These are phyloP conservation scores for Semaprochilodus insignis DNA, from an alignment of 2,797 vertebrate species.

Conservation along the genomic window DNA sequence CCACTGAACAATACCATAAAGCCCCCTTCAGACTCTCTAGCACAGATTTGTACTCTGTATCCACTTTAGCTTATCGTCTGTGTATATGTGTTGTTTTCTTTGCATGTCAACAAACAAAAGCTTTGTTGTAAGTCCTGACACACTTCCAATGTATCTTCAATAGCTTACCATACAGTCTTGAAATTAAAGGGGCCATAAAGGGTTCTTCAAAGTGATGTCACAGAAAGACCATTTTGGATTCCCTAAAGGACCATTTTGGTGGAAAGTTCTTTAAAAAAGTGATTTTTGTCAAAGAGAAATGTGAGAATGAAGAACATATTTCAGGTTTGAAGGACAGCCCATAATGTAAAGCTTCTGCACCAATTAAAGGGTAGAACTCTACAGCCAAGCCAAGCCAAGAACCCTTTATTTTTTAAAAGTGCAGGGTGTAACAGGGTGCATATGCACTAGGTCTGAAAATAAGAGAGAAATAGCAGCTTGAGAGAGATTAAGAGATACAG, in stretches of 20 bases:
- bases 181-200: neutral
- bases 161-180: constrained; percentile 9
- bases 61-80: constrained; percentile 36
- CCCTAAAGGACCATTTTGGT: neutral
- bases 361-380: neutral
- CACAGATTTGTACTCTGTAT: constrained; percentile 37
- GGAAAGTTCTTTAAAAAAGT: too few relatives aligned
- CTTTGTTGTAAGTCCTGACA: constrained; percentile 40
- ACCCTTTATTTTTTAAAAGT: neutral
- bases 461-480: neutral
- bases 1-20: neutral
- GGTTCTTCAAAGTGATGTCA: neutral
- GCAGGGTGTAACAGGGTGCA: neutral
- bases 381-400: neutral
- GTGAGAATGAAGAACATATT: neutral
- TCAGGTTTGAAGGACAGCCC: too few relatives aligned
- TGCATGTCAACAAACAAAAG: constrained; percentile 60
- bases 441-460: constrained; percentile 17
- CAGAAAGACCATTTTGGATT: neutral
- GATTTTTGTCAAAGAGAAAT: neutral
- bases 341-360: neutral
- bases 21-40: constrained; percentile 40
- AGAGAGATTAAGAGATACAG: constrained; percentile 16
- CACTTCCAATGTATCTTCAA: constrained; percentile 12
- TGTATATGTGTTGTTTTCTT: constrained; percentile 47